phyloP scores from a whole-genome alignment of 2,888 invertebrate species.

The Pheosia tremula region DNA sequence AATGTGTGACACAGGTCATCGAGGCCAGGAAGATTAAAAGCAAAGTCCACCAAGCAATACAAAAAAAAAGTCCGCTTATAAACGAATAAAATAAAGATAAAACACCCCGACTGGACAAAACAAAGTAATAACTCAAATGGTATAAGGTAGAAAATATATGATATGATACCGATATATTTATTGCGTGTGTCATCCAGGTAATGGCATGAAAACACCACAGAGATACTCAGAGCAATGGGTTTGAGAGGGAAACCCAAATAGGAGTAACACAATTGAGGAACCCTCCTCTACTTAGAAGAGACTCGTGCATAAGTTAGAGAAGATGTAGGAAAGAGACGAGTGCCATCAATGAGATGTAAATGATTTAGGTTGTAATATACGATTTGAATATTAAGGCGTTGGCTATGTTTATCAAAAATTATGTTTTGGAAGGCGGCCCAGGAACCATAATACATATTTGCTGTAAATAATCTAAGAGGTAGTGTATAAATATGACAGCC shows the following conservation, averaged over 20 bases:
- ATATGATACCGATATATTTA: conserved; percentile 76
- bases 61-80: background rate
- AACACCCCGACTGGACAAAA: conserved; percentile 37
- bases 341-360: conserved; percentile 53
- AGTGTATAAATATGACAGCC: no score
- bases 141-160: conserved; percentile 65
- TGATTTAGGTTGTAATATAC: conserved; percentile 50
- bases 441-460: no score
- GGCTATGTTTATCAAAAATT: background rate
- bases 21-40: no score
- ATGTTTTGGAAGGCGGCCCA: no score
- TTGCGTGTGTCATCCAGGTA: conserved; percentile 78
- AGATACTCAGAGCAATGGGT: conserved; percentile 64
- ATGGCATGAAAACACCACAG: conserved; percentile 81
- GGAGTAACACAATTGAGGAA: conserved; percentile 65
- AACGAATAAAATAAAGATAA: conserved; percentile 6
- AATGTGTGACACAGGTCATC: no score
- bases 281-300: conserved; percentile 47
- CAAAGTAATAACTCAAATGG: conserved; percentile 50
- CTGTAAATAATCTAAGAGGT: background rate
- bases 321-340: conserved; percentile 46
- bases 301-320: conserved; percentile 67
- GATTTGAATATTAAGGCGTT: conserved; percentile 8
- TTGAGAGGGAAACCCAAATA: conserved; percentile 67
- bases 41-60: background rate